Evolutionary conservation across 1,140 invertebrate genomes (phyloP), one percentile per base, ranked within the genome.

Genomic region (Neotoxoptera formosana): DNA sequence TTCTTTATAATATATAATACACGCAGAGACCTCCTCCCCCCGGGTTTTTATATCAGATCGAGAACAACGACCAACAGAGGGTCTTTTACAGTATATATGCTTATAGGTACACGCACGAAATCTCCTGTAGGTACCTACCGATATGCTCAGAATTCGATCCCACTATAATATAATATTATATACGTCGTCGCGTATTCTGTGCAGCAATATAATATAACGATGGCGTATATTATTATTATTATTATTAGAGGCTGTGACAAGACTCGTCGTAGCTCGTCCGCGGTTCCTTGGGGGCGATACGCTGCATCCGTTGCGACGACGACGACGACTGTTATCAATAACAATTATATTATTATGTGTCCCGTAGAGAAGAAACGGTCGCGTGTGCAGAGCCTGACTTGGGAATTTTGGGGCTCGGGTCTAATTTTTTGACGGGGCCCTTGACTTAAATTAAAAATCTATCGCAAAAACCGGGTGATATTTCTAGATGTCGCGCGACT

Each of bases 1-100:
- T 86, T 93, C 91, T 93, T 93, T 93, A 86, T 83, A n/a, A 21
- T 67, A n/a, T 48, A n/a, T n/a, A n/a, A n/a, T n/a, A n/a, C 7
- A 51, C n/a, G 36, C n/a, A 60, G 14, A 91, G 47, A 92, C 21
- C 90, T 48, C 67, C n/a, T 51, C 48, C 30, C 47, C 25, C 30
- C 67, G 48, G 36, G 90, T 47, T 86, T 86, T 45, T 86, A 76
- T 76, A 76, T 76, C 60, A 76, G 60, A 76, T 76, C 60, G 60
- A 76, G 60, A 76, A 76, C 60, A 76, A 76, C 60, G 60, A 76
- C 60, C 30, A 76, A 76, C n/a, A 41, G n/a, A 76, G 60, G 60
- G 60, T 76, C 60, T 76, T 76, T 17, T 76, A 76, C 60, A 76
- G n/a, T 76, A 76, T n/a, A 76, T 76, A 76, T n/a, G n/a, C 41